Conservation (phyloP, 2,888 invertebrate species). For the Notodonta dromedarius region DNA sequence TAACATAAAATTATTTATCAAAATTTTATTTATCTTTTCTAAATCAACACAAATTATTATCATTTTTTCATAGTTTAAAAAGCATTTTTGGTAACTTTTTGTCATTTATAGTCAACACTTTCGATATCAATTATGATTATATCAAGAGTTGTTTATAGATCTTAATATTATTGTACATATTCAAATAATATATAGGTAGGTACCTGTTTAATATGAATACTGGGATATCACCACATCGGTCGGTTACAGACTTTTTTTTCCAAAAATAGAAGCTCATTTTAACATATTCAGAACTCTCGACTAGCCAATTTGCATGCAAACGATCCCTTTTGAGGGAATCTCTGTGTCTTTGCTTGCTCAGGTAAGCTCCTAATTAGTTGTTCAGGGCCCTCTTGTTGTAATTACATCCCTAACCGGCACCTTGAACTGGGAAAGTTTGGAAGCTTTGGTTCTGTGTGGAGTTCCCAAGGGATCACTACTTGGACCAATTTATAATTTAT, state of each 20-base stretch:
- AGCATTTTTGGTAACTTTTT: too few relatives aligned
- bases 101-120: too few relatives aligned
- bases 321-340: neutral
- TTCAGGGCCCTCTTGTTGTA: neutral
- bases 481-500: neutral
- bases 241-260: neutral
- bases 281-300: neutral
- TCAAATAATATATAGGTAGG: too few relatives aligned
- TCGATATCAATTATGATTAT: too few relatives aligned
- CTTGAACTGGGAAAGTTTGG: neutral
- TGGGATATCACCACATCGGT: too few relatives aligned
- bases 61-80: too few relatives aligned
- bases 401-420: neutral
- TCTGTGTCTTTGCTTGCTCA: neutral
- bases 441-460: neutral
- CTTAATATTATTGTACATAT: too few relatives aligned
- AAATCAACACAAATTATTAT: too few relatives aligned
- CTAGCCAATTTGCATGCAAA: neutral
- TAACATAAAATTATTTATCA: too few relatives aligned
- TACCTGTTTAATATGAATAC: too few relatives aligned
- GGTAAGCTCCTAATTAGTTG: conserved; percentile 2
- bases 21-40: too few relatives aligned
- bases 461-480: neutral
- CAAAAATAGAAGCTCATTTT: neutral
- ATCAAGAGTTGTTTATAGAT: too few relatives aligned